A percentile compares a stretch with the other conserved stretches of the same genome.
Conservation (phyloP, 2,888 invertebrate genomes). For the Exocentrus adspersus region DNA sequence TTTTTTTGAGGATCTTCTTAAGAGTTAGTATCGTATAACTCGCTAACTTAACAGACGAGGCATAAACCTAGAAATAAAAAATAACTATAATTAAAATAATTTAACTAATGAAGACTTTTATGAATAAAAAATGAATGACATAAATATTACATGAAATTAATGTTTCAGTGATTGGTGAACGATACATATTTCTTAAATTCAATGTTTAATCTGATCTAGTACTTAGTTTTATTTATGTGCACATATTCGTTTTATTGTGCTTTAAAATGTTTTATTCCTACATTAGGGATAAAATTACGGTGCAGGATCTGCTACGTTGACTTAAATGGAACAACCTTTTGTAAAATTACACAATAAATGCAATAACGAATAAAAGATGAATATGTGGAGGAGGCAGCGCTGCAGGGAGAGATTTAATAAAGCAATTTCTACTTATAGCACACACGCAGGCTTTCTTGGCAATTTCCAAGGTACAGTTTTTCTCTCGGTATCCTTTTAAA, state of each 20-base stretch:
- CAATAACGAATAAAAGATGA: not conserved
- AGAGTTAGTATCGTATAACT: not conserved
- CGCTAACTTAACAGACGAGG: not conserved
- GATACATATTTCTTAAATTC: too few species aligned
- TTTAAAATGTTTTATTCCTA: not conserved
- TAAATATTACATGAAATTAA: too few species aligned
- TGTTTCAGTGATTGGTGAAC: too few species aligned
- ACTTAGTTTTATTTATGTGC: too few species aligned
- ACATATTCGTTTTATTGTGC: too few species aligned
- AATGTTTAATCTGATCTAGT: too few species aligned
- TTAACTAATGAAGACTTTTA: too few species aligned
- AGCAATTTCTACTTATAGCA: not conserved
- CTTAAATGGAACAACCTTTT: not conserved
- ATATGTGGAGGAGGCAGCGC: not conserved
- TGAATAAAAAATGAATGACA: too few species aligned
- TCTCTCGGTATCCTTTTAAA: not conserved
- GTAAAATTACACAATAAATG: conserved; percentile 1
- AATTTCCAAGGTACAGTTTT: not conserved
- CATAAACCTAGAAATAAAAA: conserved; percentile 15
- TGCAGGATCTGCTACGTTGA: not conserved
- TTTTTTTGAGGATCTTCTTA: too few species aligned
- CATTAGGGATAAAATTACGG: not conserved
- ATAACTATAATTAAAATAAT: too few species aligned
- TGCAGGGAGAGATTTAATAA: not conserved
- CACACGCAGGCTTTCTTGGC: not conserved